Conservation (phyloP, 2,797 vertebrate species). For the Pseudotriccus pelzelni region DNA sequence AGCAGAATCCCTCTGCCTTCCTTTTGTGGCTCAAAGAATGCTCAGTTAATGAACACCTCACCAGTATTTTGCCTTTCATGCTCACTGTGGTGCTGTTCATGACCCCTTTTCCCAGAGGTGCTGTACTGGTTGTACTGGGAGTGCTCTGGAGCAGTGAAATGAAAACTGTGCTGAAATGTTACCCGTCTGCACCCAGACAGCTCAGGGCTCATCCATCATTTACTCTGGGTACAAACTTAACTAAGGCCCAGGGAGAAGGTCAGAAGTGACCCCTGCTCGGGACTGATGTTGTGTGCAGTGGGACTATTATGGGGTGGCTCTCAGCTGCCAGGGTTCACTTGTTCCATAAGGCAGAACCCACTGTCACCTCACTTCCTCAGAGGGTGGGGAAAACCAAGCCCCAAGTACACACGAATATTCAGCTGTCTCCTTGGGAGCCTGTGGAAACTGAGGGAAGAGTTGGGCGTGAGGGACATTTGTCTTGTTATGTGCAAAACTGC, state of each 20-base stretch:
- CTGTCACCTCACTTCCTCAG: accelerated
- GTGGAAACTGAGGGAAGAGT: not conserved
- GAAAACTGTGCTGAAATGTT: not conserved
- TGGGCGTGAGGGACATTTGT: not conserved
- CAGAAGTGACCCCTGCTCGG: not conserved
- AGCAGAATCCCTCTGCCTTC: not conserved
- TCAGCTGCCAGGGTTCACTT: not conserved
- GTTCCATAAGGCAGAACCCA: not conserved
- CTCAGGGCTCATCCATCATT: not conserved
- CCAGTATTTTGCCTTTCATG: not conserved
- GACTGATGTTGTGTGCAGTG: not conserved
- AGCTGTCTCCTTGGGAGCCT: not conserved
- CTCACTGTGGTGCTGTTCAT: not conserved
- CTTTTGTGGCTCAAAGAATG: not conserved
- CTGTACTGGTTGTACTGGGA: not conserved
- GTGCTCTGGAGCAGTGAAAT: not conserved
- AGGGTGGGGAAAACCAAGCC: not conserved
- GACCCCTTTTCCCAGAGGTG: not conserved
- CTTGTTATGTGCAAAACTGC: not conserved
- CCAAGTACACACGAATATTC: not conserved
- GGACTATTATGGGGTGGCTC: not conserved
- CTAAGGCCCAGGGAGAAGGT: not conserved
- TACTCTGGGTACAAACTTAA: not conserved
- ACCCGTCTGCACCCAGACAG: not conserved
- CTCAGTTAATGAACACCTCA: accelerated